Evolutionary conservation across 2,113 vertebrate genomes (phyloP).

Genomic region (Melanerpes formicivorus): DNA sequence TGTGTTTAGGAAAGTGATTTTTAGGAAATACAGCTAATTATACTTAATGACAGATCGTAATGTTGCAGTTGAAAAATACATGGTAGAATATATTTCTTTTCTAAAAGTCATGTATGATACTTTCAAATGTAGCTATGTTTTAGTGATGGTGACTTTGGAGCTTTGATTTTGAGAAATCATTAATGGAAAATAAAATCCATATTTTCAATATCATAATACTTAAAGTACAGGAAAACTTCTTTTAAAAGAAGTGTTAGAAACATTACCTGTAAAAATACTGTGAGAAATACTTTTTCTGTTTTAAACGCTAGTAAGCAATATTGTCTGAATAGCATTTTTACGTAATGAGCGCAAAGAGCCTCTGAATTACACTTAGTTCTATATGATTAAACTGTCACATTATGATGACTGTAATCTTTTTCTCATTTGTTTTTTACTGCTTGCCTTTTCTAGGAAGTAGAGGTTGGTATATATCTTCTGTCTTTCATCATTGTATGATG

Average conservation of each 20-base stretch:
- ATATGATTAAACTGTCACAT: slow-evolving; percentile 9
- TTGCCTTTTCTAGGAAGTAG: slow-evolving; percentile 84
- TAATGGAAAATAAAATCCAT: not conserved
- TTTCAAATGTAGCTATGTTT: not conserved
- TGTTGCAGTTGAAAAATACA: not conserved
- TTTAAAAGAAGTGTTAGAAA: not conserved
- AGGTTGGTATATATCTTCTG: slow-evolving; percentile 82
- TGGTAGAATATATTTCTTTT: not conserved
- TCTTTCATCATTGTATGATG: slow-evolving; percentile 56
- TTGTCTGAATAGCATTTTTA: not conserved
- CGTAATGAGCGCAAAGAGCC: not conserved
- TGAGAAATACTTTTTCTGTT: not conserved
- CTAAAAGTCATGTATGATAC: not conserved
- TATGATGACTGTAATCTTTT: slow-evolving; percentile 74
- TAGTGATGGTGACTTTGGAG: not conserved
- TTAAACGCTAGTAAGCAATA: not conserved
- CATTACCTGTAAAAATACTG: not conserved
- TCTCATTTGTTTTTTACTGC: slow-evolving; percentile 77
- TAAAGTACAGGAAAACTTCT: not conserved
- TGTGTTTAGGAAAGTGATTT: not conserved
- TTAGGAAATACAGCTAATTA: not conserved
- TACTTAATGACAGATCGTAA: not conserved
- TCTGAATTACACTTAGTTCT: slow-evolving; percentile 33
- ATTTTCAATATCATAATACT: not conserved
- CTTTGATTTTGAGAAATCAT: not conserved